Evolutionary conservation across 2,113 vertebrate genomes (phyloP).

Genomic region (Actenoides hombroni): DNA sequence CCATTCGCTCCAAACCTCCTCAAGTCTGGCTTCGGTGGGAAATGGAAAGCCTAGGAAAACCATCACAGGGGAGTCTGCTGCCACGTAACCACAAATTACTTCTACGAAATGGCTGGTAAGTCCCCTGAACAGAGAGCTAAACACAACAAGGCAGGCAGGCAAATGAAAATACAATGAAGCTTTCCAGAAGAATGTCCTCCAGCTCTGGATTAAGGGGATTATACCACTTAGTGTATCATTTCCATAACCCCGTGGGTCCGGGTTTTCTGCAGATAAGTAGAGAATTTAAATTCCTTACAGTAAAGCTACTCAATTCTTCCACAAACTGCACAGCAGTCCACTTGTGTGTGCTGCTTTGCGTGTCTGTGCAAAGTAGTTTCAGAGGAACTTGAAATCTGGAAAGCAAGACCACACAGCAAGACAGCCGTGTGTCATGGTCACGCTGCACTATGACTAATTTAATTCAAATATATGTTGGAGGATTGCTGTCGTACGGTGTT

Average conservation of each 20-base stretch:
- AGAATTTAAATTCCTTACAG: conserved; percentile 3
- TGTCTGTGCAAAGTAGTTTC: neutral
- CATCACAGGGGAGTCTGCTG: neutral
- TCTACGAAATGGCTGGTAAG: neutral
- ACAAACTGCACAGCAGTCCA: neutral
- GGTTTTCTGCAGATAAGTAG: conserved; percentile 21
- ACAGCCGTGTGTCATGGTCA: neutral
- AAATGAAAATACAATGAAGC: conserved; percentile 16
- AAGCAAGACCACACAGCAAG: neutral
- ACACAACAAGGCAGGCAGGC: neutral
- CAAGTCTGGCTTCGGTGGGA: neutral
- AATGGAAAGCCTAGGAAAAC: neutral
- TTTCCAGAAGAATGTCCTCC: conserved; percentile 22
- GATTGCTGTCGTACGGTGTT: neutral
- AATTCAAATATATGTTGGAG: neutral
- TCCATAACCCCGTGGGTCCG: conserved; percentile 1
- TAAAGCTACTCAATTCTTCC: conserved; percentile 1
- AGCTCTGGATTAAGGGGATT: conserved; percentile 41
- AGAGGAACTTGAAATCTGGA: neutral
- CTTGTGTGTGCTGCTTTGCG: neutral
- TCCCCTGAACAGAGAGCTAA: neutral
- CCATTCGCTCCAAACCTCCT: neutral
- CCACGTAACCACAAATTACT: neutral
- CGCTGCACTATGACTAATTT: neutral
- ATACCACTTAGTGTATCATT: neutral